Evolutionary conservation across 2,113 vertebrate genomes (phyloP), one percentile per base, ranked within the genome.

Genomic region (Centropristis striata): DNA sequence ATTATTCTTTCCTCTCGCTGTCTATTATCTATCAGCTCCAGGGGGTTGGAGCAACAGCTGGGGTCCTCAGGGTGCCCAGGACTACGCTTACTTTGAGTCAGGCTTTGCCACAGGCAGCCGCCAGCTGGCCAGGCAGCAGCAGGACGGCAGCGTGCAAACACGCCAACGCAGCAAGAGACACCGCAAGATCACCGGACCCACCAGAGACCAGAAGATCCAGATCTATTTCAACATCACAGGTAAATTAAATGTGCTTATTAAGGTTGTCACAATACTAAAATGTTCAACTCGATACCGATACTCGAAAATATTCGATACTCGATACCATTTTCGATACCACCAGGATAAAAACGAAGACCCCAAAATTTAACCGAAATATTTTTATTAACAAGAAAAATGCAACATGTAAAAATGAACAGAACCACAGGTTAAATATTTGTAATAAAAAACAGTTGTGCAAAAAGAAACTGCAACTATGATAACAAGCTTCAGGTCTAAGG

Each of bases 161-260:
- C 91, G 92, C 15, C 86, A 94, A n/a, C 95, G 97, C 46, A 86
- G 91, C 42, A 97, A 95, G 94, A 97, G 97, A 72, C 96, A 97
- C 84, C 90, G 94, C 20, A 95, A 94, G 75, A 84, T 94, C 71
- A 92, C 39, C 16, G 80, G 94, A 20, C 94, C 96, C 10, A 94
- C 95, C 70, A 93, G 96, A 9, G 96, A 99, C 86, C 97, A 99
- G 78, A 99, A 99, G 95, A 98, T 99, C 84, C 97, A 98, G 91
- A 96, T 99, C 80, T 95, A 96, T 91, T 99, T 99, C 93, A 99
- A 99, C 84, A 99, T 99, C 90, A 98, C 97, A 90, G 98, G 98
- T 99, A 92, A 16, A 59, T 64, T 64, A 8, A 32, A 32, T 32
- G 32, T 32, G 4, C 3, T 32, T 32, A 32, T 32, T 32, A n/a